Evolutionary conservation across 2,797 vertebrate species (phyloP).

Genomic region (Gobionotothen gibberifrons): DNA sequence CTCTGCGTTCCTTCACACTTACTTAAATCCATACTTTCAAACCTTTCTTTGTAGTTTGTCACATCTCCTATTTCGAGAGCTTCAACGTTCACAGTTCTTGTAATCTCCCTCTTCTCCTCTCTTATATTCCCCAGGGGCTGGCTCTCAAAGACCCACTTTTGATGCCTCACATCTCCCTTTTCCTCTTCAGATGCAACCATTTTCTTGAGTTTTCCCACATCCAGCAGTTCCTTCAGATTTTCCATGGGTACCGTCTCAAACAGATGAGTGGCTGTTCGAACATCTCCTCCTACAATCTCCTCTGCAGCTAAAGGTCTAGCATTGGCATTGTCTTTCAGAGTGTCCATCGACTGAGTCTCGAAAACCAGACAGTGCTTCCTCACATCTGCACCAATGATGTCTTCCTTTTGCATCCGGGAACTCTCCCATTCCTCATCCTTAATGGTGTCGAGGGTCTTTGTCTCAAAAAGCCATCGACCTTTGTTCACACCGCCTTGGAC

Average conservation of each 20-base stretch:
- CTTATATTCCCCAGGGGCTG: conserved; percentile 90
- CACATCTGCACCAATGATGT: conserved; percentile 90
- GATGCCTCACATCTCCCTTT: conserved; percentile 91
- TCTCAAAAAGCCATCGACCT: conserved; percentile 91
- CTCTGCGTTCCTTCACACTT: conserved; percentile 86
- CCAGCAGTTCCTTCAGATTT: conserved; percentile 87
- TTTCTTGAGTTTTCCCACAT: conserved; percentile 89
- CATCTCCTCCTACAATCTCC: conserved; percentile 91
- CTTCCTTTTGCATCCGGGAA: conserved; percentile 82
- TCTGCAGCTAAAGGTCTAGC: conserved; percentile 73
- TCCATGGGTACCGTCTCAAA: conserved; percentile 92
- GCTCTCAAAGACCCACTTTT: conserved; percentile 93
- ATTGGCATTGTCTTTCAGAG: conserved; percentile 86
- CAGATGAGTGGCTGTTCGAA: conserved; percentile 87
- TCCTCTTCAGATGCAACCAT: conserved; percentile 88
- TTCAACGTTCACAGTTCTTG: conserved; percentile 88
- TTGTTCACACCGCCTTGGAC: conserved; percentile 82
- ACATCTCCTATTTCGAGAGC: conserved; percentile 91
- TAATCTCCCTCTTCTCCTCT: conserved; percentile 88
- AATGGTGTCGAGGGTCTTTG: conserved; percentile 89
- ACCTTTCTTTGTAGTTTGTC: conserved; percentile 87
- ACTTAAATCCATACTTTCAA: conserved; percentile 91
- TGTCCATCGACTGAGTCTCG: conserved; percentile 91
- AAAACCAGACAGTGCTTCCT: conserved; percentile 90
- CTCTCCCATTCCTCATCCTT: conserved; percentile 88